Evolutionary conservation across 2,888 invertebrate genomes (phyloP).

Genomic region (Limnephilus lunatus): DNA sequence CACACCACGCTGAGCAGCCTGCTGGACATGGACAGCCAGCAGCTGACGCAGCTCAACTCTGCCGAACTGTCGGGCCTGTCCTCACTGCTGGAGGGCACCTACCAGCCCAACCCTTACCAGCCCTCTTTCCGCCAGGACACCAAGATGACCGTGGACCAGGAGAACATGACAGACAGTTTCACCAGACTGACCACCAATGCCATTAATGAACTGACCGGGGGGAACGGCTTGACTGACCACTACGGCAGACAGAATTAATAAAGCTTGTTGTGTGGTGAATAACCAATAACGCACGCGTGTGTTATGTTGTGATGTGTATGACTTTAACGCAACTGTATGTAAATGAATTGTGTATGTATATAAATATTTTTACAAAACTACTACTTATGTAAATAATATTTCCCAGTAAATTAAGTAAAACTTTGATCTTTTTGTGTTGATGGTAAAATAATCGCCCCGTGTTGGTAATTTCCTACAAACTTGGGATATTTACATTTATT

Average conservation of each 20-base stretch:
- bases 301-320: constrained; percentile 25
- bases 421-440: not conserved
- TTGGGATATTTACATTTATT: not conserved
- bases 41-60: constrained; percentile 73
- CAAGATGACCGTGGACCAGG: constrained; percentile 67
- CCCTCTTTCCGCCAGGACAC: constrained; percentile 45
- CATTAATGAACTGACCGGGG: constrained; percentile 66
- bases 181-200: constrained; percentile 74
- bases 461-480: no score
- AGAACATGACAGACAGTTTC: constrained; percentile 78
- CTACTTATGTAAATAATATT: constrained; percentile 51
- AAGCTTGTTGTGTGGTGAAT: not conserved
- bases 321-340: constrained; percentile 16
- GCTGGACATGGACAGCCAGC: constrained; percentile 66
- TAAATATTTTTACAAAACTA: constrained; percentile 45
- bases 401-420: constrained; percentile 21
- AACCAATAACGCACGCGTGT: not conserved
- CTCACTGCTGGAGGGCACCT: constrained; percentile 67
- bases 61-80: constrained; percentile 76
- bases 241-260: constrained; percentile 50
- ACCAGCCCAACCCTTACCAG: constrained; percentile 57
- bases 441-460: no score
- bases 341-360: constrained; percentile 39
- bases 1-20: constrained; percentile 54
- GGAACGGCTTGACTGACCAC: constrained; percentile 40